Evolutionary conservation across 2,888 invertebrate species (phyloP).

Genomic region (Drosophila subsilvestris): DNA sequence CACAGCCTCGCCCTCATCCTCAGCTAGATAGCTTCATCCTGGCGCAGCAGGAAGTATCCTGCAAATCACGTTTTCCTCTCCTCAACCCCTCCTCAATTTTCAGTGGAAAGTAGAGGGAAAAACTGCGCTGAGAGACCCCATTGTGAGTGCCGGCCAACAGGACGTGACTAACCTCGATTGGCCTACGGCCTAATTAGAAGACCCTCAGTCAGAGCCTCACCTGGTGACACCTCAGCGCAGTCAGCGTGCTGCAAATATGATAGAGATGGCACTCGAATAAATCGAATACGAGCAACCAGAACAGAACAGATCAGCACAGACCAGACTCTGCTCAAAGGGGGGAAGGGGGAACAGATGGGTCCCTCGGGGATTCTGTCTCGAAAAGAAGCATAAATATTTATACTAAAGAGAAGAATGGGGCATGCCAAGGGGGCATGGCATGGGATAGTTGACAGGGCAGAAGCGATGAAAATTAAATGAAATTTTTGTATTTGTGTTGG

Average conservation of each 20-base stretch:
- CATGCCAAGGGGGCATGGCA: slow-evolving; percentile 8
- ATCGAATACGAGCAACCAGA: slow-evolving; percentile 17
- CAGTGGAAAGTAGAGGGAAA: background rate
- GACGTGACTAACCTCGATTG: slow-evolving; percentile 44
- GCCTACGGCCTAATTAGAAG: slow-evolving; percentile 44
- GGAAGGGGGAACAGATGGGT: background rate
- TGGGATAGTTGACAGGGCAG: background rate
- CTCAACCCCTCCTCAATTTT: slow-evolving; percentile 6
- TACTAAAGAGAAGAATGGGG: slow-evolving; percentile 25
- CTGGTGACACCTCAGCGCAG: slow-evolving; percentile 35
- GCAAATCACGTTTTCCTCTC: slow-evolving; percentile 35
- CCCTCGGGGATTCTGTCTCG: slow-evolving; percentile 48
- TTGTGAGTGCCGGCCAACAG: background rate
- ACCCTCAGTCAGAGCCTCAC: slow-evolving; percentile 19
- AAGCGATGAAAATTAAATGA: slow-evolving; percentile 54
- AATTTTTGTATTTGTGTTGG: slow-evolving; percentile 52
- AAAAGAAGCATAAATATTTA: slow-evolving; percentile 71
- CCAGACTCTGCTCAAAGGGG: background rate
- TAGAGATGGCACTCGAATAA: background rate
- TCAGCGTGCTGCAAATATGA: slow-evolving; percentile 24
- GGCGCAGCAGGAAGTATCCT: slow-evolving; percentile 49
- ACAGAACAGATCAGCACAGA: slow-evolving; percentile 29
- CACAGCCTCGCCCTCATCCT: slow-evolving; percentile 3
- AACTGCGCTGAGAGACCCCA: background rate
- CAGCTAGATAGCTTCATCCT: slow-evolving; percentile 37